Base-by-base conservation (phyloP, 2,797 vertebrate species). In the Syndactyla subalaris region DNA sequence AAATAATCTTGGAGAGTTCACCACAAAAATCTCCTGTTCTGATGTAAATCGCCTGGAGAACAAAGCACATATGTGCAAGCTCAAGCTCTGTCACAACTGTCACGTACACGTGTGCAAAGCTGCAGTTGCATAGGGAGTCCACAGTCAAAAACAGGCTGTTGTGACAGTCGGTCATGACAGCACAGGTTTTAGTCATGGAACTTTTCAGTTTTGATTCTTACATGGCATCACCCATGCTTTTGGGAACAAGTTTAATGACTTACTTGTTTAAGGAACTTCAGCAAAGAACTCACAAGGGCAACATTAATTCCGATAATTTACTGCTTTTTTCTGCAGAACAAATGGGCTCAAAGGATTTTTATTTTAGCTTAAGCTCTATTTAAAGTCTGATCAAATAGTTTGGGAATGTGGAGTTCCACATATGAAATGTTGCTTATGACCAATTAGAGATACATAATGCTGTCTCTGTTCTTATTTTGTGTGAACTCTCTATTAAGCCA, bases 301-400 rank as follows among this genome's bases (percentile, higher is more conserved):
- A 88, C 16, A 52, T 76, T 51, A 83, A 73, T 85, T 77, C 48
- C 41, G 24, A 86, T 34, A 48, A 72, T 72, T 89, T 74, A 81
- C 61, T 94, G 54, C 34, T n/a, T 41, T 83, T 81, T 81, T 59
- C 87, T 93, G 76, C 45, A 78, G 59, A 90, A 74, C 22, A 43
- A 93, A 81, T 82, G 66, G 43, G 55, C 38, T 96, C 85, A 70
- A 48, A 88, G 39, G 76, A 74, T 73, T 93, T 91, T 88, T 85
- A 84, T 96, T 96, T 95, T 49, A 75, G 77, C 21, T 67, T 58
- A n/a, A 75, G 43, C 51, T 75, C 49, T 91, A 83, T 84, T 59
- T 51, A 77, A 92, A 94, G 46, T 93, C 92, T 96, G 95, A 92
- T 86, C 85, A 93, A 92, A 96, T 78, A 82, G 73, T 92, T 95